Conservation (phyloP, 2,113 vertebrate genomes). For the Oenanthe melanoleuca region DNA sequence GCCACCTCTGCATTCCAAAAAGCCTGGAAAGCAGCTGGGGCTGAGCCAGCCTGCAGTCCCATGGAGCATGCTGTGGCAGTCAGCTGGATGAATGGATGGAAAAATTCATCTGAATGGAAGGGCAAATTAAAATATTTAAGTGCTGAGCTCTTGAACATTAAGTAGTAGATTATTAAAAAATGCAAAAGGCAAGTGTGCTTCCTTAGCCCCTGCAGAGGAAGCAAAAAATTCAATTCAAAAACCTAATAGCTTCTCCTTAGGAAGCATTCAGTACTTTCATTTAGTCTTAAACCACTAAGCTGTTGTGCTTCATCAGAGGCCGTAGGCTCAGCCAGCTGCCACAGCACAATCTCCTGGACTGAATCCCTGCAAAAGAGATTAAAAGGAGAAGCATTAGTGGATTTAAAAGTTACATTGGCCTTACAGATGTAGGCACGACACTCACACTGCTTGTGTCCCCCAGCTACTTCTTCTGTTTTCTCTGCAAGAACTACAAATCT, state of each 20-base stretch:
- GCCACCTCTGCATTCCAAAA: neutral
- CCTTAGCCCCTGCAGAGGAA: neutral
- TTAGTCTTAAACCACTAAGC: slow-evolving; percentile 35
- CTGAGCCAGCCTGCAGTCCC: neutral
- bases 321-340: slow-evolving; percentile 22
- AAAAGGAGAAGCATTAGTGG: neutral
- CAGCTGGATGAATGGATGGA: neutral
- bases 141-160: neutral
- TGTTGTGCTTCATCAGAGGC: slow-evolving; percentile 12
- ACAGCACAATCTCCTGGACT: neutral
- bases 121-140: neutral
- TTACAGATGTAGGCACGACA: neutral
- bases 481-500: neutral
- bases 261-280: slow-evolving; percentile 18
- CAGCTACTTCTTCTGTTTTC: neutral
- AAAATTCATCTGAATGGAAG: neutral
- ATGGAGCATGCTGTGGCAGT: neutral
- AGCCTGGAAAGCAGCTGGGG: neutral
- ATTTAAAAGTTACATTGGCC: neutral
- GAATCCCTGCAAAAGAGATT: neutral
- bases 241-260: neutral
- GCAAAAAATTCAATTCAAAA: neutral
- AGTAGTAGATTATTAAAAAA: slow-evolving; percentile 3
- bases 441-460: neutral
- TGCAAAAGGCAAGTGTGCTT: neutral